A percentile compares a stretch with the other conserved stretches of the same genome.
phyloP scores from a whole-genome alignment of 2,113 vertebrate genomes.

The Rhinolophus ferrumequinum region DNA sequence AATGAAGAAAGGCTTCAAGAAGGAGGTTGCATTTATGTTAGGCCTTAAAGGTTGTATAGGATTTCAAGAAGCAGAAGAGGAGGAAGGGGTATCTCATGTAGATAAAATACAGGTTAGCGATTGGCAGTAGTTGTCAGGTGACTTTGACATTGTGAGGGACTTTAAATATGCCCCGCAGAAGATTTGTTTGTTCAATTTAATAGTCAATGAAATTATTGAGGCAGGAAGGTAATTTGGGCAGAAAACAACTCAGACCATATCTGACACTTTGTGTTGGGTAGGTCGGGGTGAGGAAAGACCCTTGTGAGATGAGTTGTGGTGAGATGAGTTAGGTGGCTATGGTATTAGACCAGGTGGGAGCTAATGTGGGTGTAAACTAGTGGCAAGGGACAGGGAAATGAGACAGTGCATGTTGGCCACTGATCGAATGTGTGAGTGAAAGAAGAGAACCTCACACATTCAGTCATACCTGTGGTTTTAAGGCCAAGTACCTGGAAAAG shows the following conservation, averaged over 20 bases:
- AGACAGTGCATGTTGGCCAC: neutral
- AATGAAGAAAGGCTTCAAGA: slow-evolving; percentile 16
- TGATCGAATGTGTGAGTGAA: slow-evolving; percentile 18
- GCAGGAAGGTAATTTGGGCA: neutral
- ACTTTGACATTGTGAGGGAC: slow-evolving; percentile 28
- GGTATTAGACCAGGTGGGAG: neutral
- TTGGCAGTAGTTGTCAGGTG: neutral
- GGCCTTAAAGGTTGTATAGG: neutral
- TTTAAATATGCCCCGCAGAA: neutral
- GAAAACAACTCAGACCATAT: neutral
- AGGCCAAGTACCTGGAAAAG: neutral
- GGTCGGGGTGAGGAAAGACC: neutral
- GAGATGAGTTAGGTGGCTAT: neutral
- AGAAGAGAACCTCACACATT: neutral
- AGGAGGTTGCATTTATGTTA: neutral
- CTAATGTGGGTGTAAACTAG: neutral
- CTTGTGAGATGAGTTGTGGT: neutral
- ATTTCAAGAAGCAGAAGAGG: slow-evolving; percentile 38
- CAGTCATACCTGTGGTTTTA: neutral
- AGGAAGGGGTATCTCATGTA: neutral
- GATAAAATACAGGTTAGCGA: neutral
- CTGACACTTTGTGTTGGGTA: neutral
- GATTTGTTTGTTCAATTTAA: neutral
- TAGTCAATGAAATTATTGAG: neutral
- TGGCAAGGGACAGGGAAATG: neutral